Conservation (phyloP, 2,797 vertebrate species). For the Vespertilio murinus region DNA sequence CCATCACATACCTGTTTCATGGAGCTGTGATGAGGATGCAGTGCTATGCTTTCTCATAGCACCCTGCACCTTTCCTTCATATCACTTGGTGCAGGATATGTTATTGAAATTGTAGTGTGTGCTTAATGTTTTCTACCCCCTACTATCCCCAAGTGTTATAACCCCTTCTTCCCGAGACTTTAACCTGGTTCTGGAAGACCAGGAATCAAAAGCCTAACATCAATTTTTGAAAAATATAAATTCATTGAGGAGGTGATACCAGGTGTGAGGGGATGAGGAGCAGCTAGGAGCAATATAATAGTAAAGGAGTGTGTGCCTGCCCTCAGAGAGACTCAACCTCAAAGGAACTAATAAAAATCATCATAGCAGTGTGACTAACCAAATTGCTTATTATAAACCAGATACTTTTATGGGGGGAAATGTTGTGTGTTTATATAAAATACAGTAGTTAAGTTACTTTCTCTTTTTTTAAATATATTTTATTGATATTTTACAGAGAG, state of each 20-base stretch:
- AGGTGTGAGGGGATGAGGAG: background rate
- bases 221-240: background rate
- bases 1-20: background rate
- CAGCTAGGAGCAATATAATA: background rate
- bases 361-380: background rate
- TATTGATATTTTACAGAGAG: too few species aligned
- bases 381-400: background rate
- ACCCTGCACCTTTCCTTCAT: background rate
- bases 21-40: background rate
- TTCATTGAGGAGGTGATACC: background rate
- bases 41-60: background rate
- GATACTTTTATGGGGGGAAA: background rate
- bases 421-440: background rate
- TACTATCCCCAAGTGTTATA: background rate
- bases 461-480: too few species aligned
- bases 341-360: background rate
- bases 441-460: background rate
- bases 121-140: background rate
- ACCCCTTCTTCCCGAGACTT: background rate
- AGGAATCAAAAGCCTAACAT: background rate
- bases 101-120: background rate
- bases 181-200: background rate
- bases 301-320: background rate
- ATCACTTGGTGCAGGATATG: background rate
- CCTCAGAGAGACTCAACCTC: background rate